phyloP scores from a whole-genome alignment of 2,888 invertebrate genomes.

The Mongoloraphidia duomilia region DNA sequence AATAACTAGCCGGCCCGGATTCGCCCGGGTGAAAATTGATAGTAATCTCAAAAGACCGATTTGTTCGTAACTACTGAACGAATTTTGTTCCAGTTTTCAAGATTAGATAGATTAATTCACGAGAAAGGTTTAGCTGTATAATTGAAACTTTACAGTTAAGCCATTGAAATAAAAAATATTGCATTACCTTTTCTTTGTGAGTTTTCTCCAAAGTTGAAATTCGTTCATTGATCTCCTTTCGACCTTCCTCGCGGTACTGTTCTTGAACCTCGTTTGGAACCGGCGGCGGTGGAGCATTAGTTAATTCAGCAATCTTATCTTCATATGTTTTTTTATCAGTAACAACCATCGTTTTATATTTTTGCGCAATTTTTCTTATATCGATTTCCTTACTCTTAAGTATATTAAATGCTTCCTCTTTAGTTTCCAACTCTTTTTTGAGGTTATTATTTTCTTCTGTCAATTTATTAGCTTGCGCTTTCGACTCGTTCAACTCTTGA shows the following conservation, averaged over 20 bases:
- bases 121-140: no score
- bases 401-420: slow-evolving; percentile 20
- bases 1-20: no score
- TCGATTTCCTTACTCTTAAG: slow-evolving; percentile 44
- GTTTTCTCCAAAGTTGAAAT: slow-evolving; percentile 29
- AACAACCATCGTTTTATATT: slow-evolving; percentile 53
- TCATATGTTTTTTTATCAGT: slow-evolving; percentile 40
- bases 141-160: no score
- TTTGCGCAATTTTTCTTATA: slow-evolving; percentile 80
- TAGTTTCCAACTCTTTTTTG: not conserved
- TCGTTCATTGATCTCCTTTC: slow-evolving; percentile 29
- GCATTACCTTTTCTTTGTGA: slow-evolving; percentile 28
- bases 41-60: no score
- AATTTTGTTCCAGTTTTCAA: no score
- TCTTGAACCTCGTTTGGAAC: slow-evolving; percentile 28
- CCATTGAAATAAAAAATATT: no score
- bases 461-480: slow-evolving; percentile 40
- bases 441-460: slow-evolving; percentile 32
- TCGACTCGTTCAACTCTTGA: slow-evolving; percentile 42
- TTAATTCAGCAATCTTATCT: slow-evolving; percentile 28
- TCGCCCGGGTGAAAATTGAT: no score
- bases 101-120: no score
- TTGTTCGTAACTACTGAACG: no score
- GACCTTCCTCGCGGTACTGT: slow-evolving; percentile 32
- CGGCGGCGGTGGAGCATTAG: slow-evolving; percentile 32